Evolutionary conservation across 1,140 invertebrate genomes (phyloP).

Genomic region (Lepidurus couesii): DNA sequence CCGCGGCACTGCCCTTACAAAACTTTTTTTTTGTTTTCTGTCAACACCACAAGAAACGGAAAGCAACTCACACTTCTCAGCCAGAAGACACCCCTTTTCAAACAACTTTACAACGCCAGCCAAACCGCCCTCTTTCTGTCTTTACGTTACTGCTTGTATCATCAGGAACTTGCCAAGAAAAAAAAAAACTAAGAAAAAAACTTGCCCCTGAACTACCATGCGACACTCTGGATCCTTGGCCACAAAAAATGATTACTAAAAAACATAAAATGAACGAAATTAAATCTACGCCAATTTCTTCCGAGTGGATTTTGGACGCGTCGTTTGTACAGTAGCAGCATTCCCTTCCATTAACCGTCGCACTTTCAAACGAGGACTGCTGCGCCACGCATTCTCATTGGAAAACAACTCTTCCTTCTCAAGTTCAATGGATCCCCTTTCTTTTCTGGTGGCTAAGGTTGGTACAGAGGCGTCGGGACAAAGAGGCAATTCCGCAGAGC

Average conservation of each 20-base stretch:
- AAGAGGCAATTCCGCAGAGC: background rate
- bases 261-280: background rate
- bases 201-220: background rate
- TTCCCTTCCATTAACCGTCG: constrained; percentile 6
- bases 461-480: constrained; percentile 20
- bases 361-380: constrained; percentile 6
- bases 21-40: background rate
- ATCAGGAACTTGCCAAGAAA: background rate
- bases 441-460: constrained; percentile 7
- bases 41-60: constrained; percentile 10
- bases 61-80: background rate
- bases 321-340: constrained; percentile 14
- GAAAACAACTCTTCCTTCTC: background rate
- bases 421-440: background rate
- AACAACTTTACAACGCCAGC: background rate
- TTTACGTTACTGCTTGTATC: background rate
- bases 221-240: background rate
- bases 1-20: constrained; percentile 16
- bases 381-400: constrained; percentile 8
- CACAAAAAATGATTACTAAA: background rate
- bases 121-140: background rate
- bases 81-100: background rate
- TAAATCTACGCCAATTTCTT: background rate
- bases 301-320: constrained; percentile 16
- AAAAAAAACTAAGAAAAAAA: background rate